Base-by-base conservation (phyloP, 2,797 vertebrate genomes). In the Phalanger gymnotis region DNA sequence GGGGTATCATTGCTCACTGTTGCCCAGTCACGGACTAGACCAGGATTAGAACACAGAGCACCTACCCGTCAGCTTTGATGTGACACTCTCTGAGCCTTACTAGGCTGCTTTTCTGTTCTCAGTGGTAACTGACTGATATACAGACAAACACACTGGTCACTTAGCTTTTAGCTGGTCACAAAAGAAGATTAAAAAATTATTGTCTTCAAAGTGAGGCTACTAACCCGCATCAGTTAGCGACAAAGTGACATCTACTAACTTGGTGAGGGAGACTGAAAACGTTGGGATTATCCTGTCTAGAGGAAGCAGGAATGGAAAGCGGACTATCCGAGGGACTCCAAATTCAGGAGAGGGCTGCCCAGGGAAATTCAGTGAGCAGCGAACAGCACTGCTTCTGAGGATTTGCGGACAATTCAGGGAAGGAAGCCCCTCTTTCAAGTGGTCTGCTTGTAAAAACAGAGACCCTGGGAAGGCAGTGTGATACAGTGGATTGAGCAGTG, bases 131-230 rank as follows among this genome's bases (percentile, higher is more conserved):
- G 31, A 31, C 27, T 94, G 73, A 53, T 91, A 91, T 16, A 53
- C 1, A 90, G 92, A 90, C 54, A 93, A 81, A 54, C 57, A 96
- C 52, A 54, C 12, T 28, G 53, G 57, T 54, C 61, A 14, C 52
- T 10, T 56, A 34, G 34, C 57, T 51, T 95, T 90, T n/a, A 90
- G 40, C 4, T 22, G 92, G 91, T 61, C 56, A 92, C 56, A 53
- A 3, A 90, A 66, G 58, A 92, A 91, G 94, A 12, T 47, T 89
- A 54, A 34, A 61, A 25, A 11, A 31, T 47, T 25, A 22, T 40
- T 90, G 90, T 90, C 61, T 92, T 95, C 89, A 54, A 73, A 92
- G 93, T 81, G 93, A 92, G 57, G 53, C 0, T 95, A 40, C 73
- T 81, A n/a, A n/a, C 40, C 13, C 31, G 27, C 3, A 47, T 47